Evolutionary conservation across 2,888 invertebrate genomes (phyloP).

Genomic region (Epistrophe eligans): DNA sequence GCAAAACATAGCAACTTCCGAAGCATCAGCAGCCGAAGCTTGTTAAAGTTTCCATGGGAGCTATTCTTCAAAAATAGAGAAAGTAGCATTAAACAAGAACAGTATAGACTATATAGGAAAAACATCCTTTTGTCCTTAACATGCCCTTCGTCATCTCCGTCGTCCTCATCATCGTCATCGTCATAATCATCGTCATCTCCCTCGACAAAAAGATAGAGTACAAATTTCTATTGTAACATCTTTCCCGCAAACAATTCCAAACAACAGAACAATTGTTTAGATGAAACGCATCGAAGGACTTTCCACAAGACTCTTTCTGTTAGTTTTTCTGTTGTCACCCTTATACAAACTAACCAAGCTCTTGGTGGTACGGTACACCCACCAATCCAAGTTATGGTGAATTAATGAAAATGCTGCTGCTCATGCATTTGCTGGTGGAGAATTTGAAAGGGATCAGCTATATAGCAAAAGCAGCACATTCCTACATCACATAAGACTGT

Average conservation of each 20-base stretch:
- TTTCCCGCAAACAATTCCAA: slow-evolving; percentile 57
- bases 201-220: neutral
- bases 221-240: slow-evolving; percentile 52
- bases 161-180: neutral
- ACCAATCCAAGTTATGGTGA: slow-evolving; percentile 56
- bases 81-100: slow-evolving; percentile 27
- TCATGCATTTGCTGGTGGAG: neutral
- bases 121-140: slow-evolving; percentile 16
- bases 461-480: slow-evolving; percentile 9
- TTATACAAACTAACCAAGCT: slow-evolving; percentile 1
- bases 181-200: slow-evolving; percentile 21
- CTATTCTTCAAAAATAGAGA: slow-evolving; percentile 37
- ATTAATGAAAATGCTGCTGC: slow-evolving; percentile 63
- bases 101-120: slow-evolving; percentile 12
- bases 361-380: neutral
- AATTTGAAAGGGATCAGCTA: slow-evolving; percentile 49
- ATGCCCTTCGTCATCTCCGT: slow-evolving; percentile 27
- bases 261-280: slow-evolving; percentile 64
- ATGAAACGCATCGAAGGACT: slow-evolving; percentile 57
- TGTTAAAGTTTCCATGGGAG: slow-evolving; percentile 44
- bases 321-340: slow-evolving; percentile 14
- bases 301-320: slow-evolving; percentile 1
- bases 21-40: slow-evolving; percentile 37
- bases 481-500: slow-evolving; percentile 40
- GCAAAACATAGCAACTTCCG: slow-evolving; percentile 47